Conservation (phyloP, 2,888 invertebrate species). For the Steinernema scapterisci region DNA sequence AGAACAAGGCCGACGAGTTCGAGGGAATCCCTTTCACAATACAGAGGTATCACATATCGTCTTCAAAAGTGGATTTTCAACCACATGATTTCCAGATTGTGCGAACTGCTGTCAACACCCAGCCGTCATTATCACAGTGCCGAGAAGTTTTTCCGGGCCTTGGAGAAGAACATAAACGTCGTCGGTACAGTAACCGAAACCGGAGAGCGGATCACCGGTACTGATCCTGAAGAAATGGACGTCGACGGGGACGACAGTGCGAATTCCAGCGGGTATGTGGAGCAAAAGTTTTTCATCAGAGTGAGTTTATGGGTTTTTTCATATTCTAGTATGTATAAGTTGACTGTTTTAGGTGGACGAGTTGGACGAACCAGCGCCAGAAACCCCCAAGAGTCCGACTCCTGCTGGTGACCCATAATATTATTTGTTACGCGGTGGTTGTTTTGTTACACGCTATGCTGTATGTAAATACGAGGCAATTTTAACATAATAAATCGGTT, state of each 20-base stretch:
- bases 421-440: not conserved
- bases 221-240: constrained; percentile 33
- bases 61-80: not conserved
- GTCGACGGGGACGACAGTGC: constrained; percentile 36
- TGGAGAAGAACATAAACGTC: constrained; percentile 77
- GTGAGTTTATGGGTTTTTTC: constrained; percentile 35
- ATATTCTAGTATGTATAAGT: not conserved
- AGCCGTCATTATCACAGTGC: constrained; percentile 90
- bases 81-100: constrained; percentile 74
- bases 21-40: constrained; percentile 58
- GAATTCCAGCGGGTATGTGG: constrained; percentile 38
- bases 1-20: constrained; percentile 44
- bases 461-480: constrained; percentile 24
- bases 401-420: not conserved
- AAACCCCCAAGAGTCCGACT: not conserved
- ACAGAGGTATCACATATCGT: constrained; percentile 45
- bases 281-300: constrained; percentile 46
- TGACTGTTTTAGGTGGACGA: constrained; percentile 41
- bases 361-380: constrained; percentile 41
- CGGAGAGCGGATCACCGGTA: constrained; percentile 51
- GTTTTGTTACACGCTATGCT: not conserved
- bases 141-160: constrained; percentile 93
- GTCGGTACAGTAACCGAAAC: constrained; percentile 52
- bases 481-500: constrained; percentile 7
- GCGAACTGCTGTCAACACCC: constrained; percentile 88